Conservation (phyloP, 2,888 invertebrate genomes). For the Pharmacophagus antenor region DNA sequence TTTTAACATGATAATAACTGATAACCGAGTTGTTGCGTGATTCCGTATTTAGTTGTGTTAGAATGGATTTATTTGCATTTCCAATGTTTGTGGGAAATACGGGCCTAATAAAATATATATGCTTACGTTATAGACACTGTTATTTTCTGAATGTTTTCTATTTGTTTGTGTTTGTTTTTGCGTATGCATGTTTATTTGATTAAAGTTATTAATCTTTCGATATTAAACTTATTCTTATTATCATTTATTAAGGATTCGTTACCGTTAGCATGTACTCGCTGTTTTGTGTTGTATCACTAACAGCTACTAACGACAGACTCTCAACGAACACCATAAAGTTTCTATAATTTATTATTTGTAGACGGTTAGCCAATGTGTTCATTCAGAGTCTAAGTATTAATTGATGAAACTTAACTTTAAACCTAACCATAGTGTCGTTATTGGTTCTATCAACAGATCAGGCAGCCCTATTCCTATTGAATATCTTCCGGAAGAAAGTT, state of each 20-base stretch:
- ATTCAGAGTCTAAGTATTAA: constrained; percentile 59
- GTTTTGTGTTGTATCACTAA: constrained; percentile 79
- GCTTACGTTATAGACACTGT: neutral
- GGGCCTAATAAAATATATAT: neutral
- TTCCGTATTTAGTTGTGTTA: constrained; percentile 35
- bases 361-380: constrained; percentile 40
- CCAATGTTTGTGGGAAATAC: constrained; percentile 1
- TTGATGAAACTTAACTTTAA: constrained; percentile 43
- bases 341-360: neutral
- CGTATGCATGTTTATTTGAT: constrained; percentile 24
- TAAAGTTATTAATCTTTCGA: neutral
- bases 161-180: constrained; percentile 25
- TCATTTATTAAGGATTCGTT: constrained; percentile 1
- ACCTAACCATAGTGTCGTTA: constrained; percentile 75
- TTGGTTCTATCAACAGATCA: constrained; percentile 83
- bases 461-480: constrained; percentile 96
- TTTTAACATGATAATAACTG: constrained; percentile 41
- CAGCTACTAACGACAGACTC: constrained; percentile 78
- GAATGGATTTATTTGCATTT: constrained; percentile 14
- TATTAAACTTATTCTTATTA: neutral
- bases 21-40: constrained; percentile 44
- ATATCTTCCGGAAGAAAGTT: constrained; percentile 94
- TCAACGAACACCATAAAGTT: constrained; percentile 55
- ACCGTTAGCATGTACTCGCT: constrained; percentile 38
- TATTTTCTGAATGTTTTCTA: constrained; percentile 12